Conservation (phyloP, 2,113 vertebrate genomes). For the Melanerpes aurifrons region DNA sequence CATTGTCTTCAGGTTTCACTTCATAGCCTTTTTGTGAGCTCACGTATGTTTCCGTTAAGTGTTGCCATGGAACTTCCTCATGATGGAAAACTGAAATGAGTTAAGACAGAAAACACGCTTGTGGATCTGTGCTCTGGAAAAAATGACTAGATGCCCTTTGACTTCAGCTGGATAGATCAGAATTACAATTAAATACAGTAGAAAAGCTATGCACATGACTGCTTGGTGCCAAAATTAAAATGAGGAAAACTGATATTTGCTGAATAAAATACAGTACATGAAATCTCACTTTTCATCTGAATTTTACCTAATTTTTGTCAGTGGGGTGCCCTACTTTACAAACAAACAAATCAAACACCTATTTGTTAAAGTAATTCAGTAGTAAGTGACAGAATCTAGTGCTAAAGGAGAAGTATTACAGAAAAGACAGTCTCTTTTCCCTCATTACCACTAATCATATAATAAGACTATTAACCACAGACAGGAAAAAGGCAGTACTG, state of each 20-base stretch:
- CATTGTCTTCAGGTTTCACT: slow-evolving; percentile 35
- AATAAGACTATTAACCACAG: background rate
- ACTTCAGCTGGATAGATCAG: background rate
- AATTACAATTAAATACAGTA: background rate
- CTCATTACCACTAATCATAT: background rate
- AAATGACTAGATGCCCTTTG: background rate
- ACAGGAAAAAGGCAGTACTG: background rate
- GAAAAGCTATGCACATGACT: background rate
- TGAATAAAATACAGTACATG: background rate
- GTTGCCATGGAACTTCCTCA: slow-evolving; percentile 4
- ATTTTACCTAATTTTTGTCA: background rate
- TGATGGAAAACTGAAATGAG: background rate
- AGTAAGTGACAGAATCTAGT: background rate
- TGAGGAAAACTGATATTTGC: background rate
- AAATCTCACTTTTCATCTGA: background rate
- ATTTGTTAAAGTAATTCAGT: background rate
- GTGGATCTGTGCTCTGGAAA: slow-evolving; percentile 13
- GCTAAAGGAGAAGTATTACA: background rate
- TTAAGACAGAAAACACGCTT: background rate
- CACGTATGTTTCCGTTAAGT: slow-evolving; percentile 31
- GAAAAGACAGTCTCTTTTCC: background rate
- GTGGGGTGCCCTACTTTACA: background rate
- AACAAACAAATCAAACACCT: background rate
- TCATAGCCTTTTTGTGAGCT: background rate
- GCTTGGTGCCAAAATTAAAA: background rate